A percentile compares a stretch with the other conserved stretches of the same genome.
phyloP scores from a whole-genome alignment of 2,797 vertebrate species.

The Poecilia wingei region DNA sequence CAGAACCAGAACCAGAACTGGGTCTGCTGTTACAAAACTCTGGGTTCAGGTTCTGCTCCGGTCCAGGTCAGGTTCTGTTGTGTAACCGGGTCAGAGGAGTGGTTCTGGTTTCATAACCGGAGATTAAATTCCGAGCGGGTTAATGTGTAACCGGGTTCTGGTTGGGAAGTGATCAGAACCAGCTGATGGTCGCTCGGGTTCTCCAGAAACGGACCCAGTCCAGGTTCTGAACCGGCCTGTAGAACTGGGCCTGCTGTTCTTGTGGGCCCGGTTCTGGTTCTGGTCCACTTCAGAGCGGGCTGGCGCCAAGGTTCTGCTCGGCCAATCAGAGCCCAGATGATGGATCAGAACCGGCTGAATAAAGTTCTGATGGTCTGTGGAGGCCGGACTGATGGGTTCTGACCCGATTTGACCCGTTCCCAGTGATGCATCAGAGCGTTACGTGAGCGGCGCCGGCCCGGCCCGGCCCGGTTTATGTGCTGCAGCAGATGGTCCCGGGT shows the following conservation, averaged over 20 bases:
- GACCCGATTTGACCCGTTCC: slow-evolving; percentile 16
- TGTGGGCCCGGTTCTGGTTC: slow-evolving; percentile 17
- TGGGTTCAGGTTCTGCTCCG: not conserved
- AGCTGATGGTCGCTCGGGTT: not conserved
- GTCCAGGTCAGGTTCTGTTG: not conserved
- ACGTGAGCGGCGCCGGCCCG: not conserved
- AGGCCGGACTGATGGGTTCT: not conserved
- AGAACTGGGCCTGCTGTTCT: not conserved
- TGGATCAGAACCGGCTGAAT: not conserved
- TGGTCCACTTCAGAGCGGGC: not conserved
- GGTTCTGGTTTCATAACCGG: not conserved
- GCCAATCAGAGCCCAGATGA: not conserved
- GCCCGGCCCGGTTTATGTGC: slow-evolving; percentile 38
- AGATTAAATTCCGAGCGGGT: not conserved
- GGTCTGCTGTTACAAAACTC: not conserved
- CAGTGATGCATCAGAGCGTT: not conserved
- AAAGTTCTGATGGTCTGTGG: not conserved
- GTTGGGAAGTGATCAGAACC: not conserved
- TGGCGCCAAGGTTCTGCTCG: not conserved
- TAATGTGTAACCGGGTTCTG: not conserved
- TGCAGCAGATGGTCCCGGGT: slow-evolving; percentile 71
- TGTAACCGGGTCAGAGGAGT: not conserved
- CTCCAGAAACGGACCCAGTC: too few relatives aligned
- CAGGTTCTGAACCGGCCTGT: too few relatives aligned
- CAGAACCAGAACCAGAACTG: not conserved